These are phyloP conservation scores for Cheirogaleus medius DNA, from an alignment of 2,113 vertebrate species.

Conservation along the genomic window DNA sequence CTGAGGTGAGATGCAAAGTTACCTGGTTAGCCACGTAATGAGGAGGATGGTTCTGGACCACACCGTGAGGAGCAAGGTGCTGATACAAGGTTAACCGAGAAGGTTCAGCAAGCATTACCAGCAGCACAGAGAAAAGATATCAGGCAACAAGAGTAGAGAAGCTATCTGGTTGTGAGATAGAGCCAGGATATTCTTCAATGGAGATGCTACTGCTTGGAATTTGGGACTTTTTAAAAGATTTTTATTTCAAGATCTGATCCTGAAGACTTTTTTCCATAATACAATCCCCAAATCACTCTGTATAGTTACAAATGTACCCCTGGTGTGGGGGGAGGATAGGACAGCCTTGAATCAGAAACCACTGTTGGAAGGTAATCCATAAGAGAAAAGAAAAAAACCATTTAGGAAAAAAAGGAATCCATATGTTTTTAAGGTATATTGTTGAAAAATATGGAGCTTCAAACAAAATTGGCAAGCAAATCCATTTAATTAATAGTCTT, in stretches of 20 bases:
- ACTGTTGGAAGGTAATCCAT: neutral
- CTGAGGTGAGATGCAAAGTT: neutral
- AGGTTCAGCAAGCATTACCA: neutral
- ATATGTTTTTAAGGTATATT: neutral
- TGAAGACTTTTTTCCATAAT: neutral
- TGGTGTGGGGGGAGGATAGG: neutral
- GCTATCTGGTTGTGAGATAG: neutral
- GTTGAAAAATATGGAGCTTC: neutral
- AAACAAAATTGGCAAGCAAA: neutral
- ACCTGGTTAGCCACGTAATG: neutral
- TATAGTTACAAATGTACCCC: neutral
- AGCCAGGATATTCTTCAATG: neutral
- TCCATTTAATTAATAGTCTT: neutral
- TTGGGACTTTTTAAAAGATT: neutral
- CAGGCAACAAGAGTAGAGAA: neutral
- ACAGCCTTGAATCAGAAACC: neutral
- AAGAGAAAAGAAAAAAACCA: neutral
- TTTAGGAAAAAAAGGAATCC: neutral
- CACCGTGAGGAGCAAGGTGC: neutral
- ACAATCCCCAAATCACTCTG: neutral
- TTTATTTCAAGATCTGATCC: slow-evolving; percentile 13
- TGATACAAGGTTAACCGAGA: neutral
- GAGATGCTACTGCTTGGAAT: neutral
- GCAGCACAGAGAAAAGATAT: neutral
- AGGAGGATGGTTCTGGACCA: neutral